phyloP scores from a whole-genome alignment of 2,797 vertebrate genomes.

The Pelochelys cantorii region DNA sequence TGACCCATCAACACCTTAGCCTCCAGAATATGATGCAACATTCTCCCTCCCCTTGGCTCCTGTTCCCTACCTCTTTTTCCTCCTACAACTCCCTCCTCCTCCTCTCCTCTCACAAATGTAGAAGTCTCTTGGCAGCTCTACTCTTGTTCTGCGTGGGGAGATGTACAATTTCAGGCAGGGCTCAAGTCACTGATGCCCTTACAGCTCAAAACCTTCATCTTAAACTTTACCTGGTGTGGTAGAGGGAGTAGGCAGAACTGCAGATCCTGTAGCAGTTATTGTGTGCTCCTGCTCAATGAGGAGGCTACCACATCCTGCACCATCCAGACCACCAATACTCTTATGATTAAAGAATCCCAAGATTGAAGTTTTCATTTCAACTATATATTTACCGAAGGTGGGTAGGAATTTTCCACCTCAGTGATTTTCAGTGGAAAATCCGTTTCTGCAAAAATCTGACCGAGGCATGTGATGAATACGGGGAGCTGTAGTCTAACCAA shows the following conservation, averaged over 20 bases:
- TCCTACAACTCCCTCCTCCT: no score
- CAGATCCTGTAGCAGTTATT: no score
- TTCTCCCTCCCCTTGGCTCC: no score
- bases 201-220: no score
- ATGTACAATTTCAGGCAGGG: no score
- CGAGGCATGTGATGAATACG: neutral
- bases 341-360: neutral
- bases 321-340: neutral
- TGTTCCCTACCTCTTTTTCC: no score
- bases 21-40: no score
- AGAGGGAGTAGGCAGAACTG: neutral
- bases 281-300: neutral
- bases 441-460: neutral
- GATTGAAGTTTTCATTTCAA: neutral
- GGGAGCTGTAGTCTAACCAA: neutral
- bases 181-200: no score
- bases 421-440: neutral
- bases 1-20: no score
- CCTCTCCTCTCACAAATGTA: no score
- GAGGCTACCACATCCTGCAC: neutral
- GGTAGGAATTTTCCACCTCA: neutral
- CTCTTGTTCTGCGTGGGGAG: neutral
- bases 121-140: no score
- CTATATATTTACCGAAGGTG: neutral
- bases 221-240: neutral